Conservation (phyloP, 1,140 invertebrate genomes). For the Gonioctena quinquepunctata region DNA sequence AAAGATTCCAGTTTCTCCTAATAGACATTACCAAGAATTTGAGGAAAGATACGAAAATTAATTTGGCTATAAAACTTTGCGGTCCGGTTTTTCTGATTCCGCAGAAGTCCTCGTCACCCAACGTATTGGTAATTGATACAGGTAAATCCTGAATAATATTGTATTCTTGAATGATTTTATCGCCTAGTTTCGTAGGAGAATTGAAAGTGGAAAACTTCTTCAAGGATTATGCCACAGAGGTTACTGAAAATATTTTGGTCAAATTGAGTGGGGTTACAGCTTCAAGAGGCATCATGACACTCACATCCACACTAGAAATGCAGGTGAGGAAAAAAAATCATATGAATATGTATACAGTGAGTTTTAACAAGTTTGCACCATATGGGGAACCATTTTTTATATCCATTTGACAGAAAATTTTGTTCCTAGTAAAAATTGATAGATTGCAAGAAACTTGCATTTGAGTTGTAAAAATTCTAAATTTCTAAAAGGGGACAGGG, state of each 20-base stretch:
- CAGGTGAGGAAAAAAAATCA: slow-evolving; percentile 57
- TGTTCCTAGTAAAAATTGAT: no score
- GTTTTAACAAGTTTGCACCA: no score
- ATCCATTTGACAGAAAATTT: no score
- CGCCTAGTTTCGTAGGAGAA: slow-evolving; percentile 60
- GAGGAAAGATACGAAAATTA: slow-evolving; percentile 66
- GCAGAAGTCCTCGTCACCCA: slow-evolving; percentile 78
- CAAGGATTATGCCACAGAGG: slow-evolving; percentile 61
- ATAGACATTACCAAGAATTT: slow-evolving; percentile 58
- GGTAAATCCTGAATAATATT: slow-evolving; percentile 56
- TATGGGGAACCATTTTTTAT: no score
- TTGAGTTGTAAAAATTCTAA: no score
- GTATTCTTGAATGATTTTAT: slow-evolving; percentile 1
- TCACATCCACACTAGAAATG: slow-evolving; percentile 71
- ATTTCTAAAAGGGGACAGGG: no score
- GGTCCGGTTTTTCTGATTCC: slow-evolving; percentile 77
- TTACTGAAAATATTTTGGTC: slow-evolving; percentile 72
- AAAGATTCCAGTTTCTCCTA: slow-evolving; percentile 65
- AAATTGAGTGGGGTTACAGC: slow-evolving; percentile 71
- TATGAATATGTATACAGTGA: no score
- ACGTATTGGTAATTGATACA: slow-evolving; percentile 77
- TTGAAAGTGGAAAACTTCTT: slow-evolving; percentile 81
- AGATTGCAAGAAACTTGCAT: no score
- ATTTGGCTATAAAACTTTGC: slow-evolving; percentile 73
- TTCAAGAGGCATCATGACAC: slow-evolving; percentile 72